These are phyloP conservation scores for Tetramorium alpestre DNA, from an alignment of 1,140 invertebrate genomes.

Conservation along the genomic window DNA sequence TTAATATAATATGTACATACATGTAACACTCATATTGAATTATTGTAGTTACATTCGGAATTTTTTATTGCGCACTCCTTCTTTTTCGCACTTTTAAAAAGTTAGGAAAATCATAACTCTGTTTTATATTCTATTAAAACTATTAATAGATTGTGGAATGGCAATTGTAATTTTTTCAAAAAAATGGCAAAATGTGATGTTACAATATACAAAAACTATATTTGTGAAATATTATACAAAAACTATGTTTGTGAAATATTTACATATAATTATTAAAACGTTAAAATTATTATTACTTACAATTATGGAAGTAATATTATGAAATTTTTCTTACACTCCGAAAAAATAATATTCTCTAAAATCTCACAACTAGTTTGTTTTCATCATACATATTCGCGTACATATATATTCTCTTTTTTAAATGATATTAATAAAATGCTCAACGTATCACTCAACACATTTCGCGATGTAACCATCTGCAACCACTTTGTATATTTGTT, in stretches of 20 bases:
- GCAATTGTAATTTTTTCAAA: neutral
- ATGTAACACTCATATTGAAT: neutral
- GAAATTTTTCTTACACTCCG: neutral
- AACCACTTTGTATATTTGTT: constrained; percentile 19
- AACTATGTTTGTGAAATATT: neutral
- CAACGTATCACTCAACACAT: neutral
- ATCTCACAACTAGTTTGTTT: neutral
- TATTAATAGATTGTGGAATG: neutral
- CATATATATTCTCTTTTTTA: neutral
- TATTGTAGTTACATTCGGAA: neutral
- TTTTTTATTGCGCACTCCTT: neutral
- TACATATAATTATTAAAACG: neutral
- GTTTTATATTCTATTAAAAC: neutral
- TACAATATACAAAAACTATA: neutral
- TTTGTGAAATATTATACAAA: neutral
- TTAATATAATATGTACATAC: neutral
- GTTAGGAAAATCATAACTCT: neutral
- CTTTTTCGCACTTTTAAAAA: neutral
- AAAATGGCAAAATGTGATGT: neutral
- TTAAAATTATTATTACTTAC: neutral
- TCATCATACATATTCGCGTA: neutral
- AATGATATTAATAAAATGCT: neutral
- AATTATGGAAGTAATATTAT: neutral
- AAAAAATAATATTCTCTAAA: neutral
- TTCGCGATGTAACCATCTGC: neutral